Conservation (phyloP, 2,113 vertebrate genomes). For the Ammodytes dubius region DNA sequence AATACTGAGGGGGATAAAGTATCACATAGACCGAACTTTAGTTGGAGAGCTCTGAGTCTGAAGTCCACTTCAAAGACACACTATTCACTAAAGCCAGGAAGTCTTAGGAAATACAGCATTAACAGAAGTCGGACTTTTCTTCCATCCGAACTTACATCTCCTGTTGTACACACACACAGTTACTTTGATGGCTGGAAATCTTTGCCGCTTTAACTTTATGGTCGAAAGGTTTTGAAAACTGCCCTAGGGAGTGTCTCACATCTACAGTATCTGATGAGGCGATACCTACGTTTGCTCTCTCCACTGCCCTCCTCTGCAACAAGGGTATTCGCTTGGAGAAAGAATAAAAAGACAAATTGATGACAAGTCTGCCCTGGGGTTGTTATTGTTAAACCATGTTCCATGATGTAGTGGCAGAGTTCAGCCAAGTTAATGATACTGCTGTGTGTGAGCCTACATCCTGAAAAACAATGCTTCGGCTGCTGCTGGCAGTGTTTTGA, state of each 20-base stretch:
- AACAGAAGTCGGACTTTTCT: slow-evolving; percentile 32
- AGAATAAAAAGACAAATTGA: slow-evolving; percentile 61
- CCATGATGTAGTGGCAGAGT: slow-evolving; percentile 69
- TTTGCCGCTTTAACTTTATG: slow-evolving; percentile 53
- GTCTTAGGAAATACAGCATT: not conserved
- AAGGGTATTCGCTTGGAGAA: slow-evolving; percentile 46
- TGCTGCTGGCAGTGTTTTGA: slow-evolving; percentile 68
- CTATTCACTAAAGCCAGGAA: slow-evolving; percentile 27
- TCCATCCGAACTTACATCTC: slow-evolving; percentile 9
- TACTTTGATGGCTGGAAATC: slow-evolving; percentile 65
- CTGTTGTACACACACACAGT: slow-evolving; percentile 25
- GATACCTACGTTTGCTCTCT: slow-evolving; percentile 46
- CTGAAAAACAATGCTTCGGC: slow-evolving; percentile 44
- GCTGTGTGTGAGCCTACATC: slow-evolving; percentile 32
- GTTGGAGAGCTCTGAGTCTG: not conserved
- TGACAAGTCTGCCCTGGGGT: slow-evolving; percentile 67
- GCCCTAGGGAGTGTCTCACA: slow-evolving; percentile 52
- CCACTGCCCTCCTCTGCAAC: slow-evolving; percentile 42
- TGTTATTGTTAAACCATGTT: slow-evolving; percentile 72
- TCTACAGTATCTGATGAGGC: slow-evolving; percentile 54
- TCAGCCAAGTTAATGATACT: slow-evolving; percentile 70
- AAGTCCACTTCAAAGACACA: not conserved
- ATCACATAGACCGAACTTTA: not conserved
- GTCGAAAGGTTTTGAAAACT: slow-evolving; percentile 47
- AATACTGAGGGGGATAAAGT: not conserved